These are phyloP conservation scores for Eleutherodactylus coqui DNA, from an alignment of 2,797 vertebrate genomes.

Conservation along the genomic window DNA sequence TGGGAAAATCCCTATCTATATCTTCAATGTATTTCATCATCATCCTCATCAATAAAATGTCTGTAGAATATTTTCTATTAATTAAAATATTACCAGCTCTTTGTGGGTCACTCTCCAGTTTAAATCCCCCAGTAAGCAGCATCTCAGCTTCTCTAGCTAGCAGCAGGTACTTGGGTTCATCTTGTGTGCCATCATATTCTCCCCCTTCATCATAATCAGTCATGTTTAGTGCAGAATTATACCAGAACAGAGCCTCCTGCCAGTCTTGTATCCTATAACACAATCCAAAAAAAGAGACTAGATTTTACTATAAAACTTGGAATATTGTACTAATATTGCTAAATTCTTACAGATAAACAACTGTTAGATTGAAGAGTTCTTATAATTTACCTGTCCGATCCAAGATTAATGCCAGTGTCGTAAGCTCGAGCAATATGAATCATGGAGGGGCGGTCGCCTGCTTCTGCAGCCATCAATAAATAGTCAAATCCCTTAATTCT, in stretches of 20 bases:
- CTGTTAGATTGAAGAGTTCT: too few relatives aligned
- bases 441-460: constrained; percentile 93
- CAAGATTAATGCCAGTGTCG: constrained; percentile 85
- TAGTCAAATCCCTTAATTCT: constrained; percentile 88
- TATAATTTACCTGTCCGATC: constrained; percentile 82
- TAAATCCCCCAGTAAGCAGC: constrained; percentile 81
- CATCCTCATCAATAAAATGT: neutral
- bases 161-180: constrained; percentile 88
- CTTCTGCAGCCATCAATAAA: constrained; percentile 89
- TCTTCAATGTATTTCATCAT: too few relatives aligned
- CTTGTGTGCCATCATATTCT: constrained; percentile 91
- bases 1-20: too few relatives aligned
- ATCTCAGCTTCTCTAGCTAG: constrained; percentile 91
- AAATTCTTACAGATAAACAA: too few relatives aligned
- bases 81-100: constrained; percentile 81
- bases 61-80: neutral
- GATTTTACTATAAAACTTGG: neutral
- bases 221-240: constrained; percentile 84
- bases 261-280: constrained; percentile 83
- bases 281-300: neutral
- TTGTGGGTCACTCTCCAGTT: constrained; percentile 82
- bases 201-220: constrained; percentile 93
- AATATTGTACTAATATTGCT: neutral
- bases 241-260: constrained; percentile 89
- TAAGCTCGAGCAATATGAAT: constrained; percentile 90